Base-by-base conservation (phyloP, 2,888 invertebrate species). In the Spodoptera picta region DNA sequence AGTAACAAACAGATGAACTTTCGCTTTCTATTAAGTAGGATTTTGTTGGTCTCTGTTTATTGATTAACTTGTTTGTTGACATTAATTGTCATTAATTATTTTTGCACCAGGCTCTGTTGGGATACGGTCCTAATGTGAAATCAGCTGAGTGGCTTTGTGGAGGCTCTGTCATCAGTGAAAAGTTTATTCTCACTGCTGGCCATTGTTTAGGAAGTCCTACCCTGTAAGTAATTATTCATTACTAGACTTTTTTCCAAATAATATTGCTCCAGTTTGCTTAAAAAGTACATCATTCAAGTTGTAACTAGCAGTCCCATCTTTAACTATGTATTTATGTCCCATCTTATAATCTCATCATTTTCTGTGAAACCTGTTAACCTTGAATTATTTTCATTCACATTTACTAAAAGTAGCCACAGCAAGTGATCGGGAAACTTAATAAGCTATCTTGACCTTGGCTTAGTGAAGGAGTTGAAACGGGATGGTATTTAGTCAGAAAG, bases 111-210 rank as follows among this genome's bases (percentile, higher is more conserved):
- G 65, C 36, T 44, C 46, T 65, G 23, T 27, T 65, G 27, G 65
- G 65, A 2, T 65, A 71, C 14, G 72, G 65, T 44, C 19, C 42
- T 14, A 36, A 71, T 9, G 27, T 44, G 1, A 11, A 6, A 23
- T 6, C 47, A n/a, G 65, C 72, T 3, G 12, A 2, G 6, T 65
- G 65, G 65, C 47, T 65, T 7, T 65, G 65, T 3, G 72, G 72
- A n/a, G 65, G 65, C 0, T 42, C 72, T 19, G 27, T 65, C 43
- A 65, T 65, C 12, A 65, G 65, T n/a, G 65, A 71, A 19, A 51
- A 50, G 51, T 65, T 65, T 12, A 64, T 65, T 31, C 65, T 65
- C 3, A 52, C 65, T 11, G 65, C 65, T 0, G 65, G 47, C 23
- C 65, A 65, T 41, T 65, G 65, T 43, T 31, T 65, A 10, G 64